Conservation (phyloP, 2,797 vertebrate species). For the Myoxocephalus aenaeus region DNA sequence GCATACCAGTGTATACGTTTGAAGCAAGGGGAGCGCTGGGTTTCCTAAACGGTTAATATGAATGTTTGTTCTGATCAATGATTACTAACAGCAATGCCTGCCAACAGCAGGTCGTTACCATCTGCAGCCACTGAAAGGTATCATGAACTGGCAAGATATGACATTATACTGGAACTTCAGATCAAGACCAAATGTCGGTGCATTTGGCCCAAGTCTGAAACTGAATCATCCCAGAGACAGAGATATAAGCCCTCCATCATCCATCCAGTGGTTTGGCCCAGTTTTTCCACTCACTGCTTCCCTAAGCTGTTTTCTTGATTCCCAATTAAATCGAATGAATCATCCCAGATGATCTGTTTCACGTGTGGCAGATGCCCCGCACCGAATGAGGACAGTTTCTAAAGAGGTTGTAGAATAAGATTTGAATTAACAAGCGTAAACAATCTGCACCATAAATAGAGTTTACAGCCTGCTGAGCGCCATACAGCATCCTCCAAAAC, state of each 20-base stretch:
- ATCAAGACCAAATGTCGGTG: neutral
- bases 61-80: neutral
- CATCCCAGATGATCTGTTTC: conserved; percentile 50
- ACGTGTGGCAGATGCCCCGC: conserved; percentile 33
- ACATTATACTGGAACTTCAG: neutral
- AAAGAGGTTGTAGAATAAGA: conserved; percentile 20
- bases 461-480: neutral
- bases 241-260: conserved; percentile 37
- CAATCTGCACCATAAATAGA: conserved; percentile 26
- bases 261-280: conserved; percentile 58
- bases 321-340: conserved; percentile 67
- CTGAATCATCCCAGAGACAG: conserved; percentile 3
- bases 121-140: neutral
- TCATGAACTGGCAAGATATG: neutral
- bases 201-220: neutral
- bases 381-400: conserved; percentile 31
- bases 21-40: too few species aligned
- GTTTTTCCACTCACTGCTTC: conserved; percentile 61
- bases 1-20: neutral
- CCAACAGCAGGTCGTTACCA: neutral
- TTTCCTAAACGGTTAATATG: neutral
- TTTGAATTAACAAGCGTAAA: conserved; percentile 3
- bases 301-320: conserved; percentile 64
- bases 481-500: neutral
- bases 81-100: neutral